phyloP scores from a whole-genome alignment of 2,888 invertebrate species.

The Apodemia hepburni region DNA sequence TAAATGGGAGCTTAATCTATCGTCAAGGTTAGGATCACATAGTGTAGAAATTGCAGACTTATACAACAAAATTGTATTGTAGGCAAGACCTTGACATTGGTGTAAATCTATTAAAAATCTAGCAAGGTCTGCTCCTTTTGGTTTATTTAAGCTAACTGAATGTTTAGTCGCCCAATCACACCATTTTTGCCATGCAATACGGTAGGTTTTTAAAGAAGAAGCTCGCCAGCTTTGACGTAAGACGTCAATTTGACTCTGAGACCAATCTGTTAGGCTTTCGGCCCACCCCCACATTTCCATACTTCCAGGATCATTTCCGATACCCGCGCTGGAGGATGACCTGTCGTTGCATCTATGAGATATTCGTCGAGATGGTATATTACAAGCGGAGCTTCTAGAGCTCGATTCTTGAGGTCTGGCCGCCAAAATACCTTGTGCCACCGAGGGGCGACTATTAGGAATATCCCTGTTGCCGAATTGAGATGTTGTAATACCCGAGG shows the following conservation, averaged over 20 bases:
- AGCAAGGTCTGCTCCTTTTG: neutral
- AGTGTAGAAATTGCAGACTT: conserved; percentile 7
- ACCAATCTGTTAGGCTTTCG: neutral
- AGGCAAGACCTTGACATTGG: neutral
- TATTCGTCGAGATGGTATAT: conserved; percentile 18
- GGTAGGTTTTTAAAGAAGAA: conserved; percentile 7
- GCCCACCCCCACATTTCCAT: conserved; percentile 25
- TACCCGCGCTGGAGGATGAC: conserved; percentile 23
- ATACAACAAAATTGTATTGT: neutral
- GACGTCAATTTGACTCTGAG: neutral
- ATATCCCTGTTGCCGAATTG: conserved; percentile 24
- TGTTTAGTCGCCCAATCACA: neutral
- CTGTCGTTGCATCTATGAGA: conserved; percentile 26
- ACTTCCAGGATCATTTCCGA: conserved; percentile 26
- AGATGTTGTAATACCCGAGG: conserved; percentile 30
- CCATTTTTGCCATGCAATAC: conserved; percentile 12
- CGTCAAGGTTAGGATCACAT: neutral
- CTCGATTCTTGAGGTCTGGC: conserved; percentile 33
- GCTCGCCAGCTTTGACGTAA: conserved; percentile 12
- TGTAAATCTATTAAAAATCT: conserved; percentile 13
- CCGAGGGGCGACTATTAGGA: conserved; percentile 26
- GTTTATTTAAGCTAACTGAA: neutral
- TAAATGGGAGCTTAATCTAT: conserved; percentile 14
- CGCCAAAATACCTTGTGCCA: conserved; percentile 37
- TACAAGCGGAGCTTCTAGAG: conserved; percentile 23